phyloP scores from a whole-genome alignment of 2,797 vertebrate species.

The Salarias fasciatus region DNA sequence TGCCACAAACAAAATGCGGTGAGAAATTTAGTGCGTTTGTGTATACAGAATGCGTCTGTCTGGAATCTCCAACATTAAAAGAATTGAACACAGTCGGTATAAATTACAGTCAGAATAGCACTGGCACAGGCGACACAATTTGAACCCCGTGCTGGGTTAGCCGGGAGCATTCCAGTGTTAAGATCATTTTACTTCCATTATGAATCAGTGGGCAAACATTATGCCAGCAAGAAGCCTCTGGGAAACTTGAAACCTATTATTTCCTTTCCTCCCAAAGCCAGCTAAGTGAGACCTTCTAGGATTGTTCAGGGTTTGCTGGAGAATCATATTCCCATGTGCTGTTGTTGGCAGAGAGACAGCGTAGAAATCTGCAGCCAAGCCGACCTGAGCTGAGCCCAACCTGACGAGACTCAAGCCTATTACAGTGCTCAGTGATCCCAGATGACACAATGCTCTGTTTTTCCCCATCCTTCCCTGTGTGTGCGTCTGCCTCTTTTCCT shows the following conservation, averaged over 20 bases:
- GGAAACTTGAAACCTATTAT: constrained; percentile 53
- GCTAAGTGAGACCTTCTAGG: constrained; percentile 65
- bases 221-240: constrained; percentile 46
- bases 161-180: constrained; percentile 37
- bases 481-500: constrained; percentile 27
- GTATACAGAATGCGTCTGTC: neutral
- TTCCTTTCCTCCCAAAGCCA: constrained; percentile 52
- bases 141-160: constrained; percentile 19
- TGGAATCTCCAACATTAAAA: constrained; percentile 18
- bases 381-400: constrained; percentile 52
- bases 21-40: constrained; percentile 14
- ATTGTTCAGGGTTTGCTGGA: constrained; percentile 51
- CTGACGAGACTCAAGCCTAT: constrained; percentile 74
- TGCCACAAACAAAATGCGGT: constrained; percentile 2
- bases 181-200: constrained; percentile 54
- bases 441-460: constrained; percentile 55
- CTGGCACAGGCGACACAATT: constrained; percentile 23
- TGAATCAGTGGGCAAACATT: constrained; percentile 55
- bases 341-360: constrained; percentile 60
- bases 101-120: constrained; percentile 40
- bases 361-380: constrained; percentile 52
- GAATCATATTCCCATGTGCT: constrained; percentile 61
- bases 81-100: constrained; percentile 6
- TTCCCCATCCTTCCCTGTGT: constrained; percentile 30
- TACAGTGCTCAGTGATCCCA: constrained; percentile 79